Evolutionary conservation across 2,888 invertebrate genomes (phyloP).

Genomic region (Galerucella calmariensis): DNA sequence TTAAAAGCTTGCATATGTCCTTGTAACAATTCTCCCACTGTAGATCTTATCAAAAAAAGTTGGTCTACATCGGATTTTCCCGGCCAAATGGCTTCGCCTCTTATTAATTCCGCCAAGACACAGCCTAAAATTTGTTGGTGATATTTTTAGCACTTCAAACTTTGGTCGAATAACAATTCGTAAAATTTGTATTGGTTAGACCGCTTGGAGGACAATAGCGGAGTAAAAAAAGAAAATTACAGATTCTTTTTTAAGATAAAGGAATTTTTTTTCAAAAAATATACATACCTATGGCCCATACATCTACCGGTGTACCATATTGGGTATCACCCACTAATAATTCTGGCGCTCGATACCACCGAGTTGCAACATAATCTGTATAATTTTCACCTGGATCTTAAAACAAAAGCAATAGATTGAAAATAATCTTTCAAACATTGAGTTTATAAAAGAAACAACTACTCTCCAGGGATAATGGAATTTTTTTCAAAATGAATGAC

Average conservation of each 20-base stretch:
- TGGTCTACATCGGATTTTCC: conserved; percentile 99
- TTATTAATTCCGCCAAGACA: conserved; percentile 86
- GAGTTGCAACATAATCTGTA: conserved; percentile 98
- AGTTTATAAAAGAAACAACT: background rate
- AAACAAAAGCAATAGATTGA: conserved; percentile 23
- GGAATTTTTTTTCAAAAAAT: background rate
- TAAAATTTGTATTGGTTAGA: too few species aligned
- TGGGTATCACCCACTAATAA: conserved; percentile 96
- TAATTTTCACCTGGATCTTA: conserved; percentile 95
- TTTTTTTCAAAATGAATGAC: conserved; percentile 38
- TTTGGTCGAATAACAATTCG: too few species aligned
- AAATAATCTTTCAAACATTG: background rate
- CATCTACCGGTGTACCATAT: conserved; percentile 92
- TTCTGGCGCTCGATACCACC: conserved; percentile 99
- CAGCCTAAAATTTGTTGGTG: conserved; percentile 70
- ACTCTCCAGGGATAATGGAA: background rate
- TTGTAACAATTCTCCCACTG: conserved; percentile 92
- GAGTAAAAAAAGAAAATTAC: too few species aligned
- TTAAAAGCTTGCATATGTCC: conserved; percentile 96
- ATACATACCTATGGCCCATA: conserved; percentile 93
- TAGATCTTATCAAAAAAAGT: conserved; percentile 93
- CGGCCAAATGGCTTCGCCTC: conserved; percentile 96
- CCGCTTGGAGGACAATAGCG: too few species aligned
- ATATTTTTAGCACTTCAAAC: background rate
- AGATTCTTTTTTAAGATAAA: too few species aligned